Base-by-base conservation (phyloP, 2,113 vertebrate genomes). In the Callorhinus ursinus region DNA sequence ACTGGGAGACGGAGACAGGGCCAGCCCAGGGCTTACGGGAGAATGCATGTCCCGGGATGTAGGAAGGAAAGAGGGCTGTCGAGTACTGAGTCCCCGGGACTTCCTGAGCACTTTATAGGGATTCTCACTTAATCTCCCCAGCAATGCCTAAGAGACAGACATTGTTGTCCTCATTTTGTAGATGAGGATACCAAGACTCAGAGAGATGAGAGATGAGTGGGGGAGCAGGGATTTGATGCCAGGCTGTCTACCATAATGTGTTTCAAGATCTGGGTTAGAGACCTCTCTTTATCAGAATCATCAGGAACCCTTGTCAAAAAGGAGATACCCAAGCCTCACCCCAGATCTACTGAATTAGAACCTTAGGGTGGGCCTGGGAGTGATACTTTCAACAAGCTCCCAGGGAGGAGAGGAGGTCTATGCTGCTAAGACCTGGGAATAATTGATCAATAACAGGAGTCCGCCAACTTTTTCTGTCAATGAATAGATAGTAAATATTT, bases 1-100 rank as follows among this genome's bases (percentile, higher is more conserved):
- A 57, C 57, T 18, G 7, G 33, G 16, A 28, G 59, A 16, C 0
- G 5, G 16, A 28, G 59, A 16, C 0, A 4, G 6, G 7, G 51
- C 11, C 15, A 19, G 71, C 28, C 36, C 46, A 22, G 72, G 18
- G 6, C 4, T 16, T 9, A 6, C 4, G 4, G 19, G 69, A 65
- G 12, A 59, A 39, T 0, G 67, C 67, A 21, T 21, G 7, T 5
- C 65, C 1, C 2, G 10, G 26, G 74, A 24, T 28, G 8, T 10
- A 22, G 69, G 18, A 72, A 49, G 33, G 81, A 42, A 10, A 42
- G 21, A 28, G 7, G 5, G 12, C 5, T 4, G 18, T 18, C 39
- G 15, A 1, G 24, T 13, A 7, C 15, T 12, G 21, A 39, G 79
- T 7, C 10, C 39, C 63, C 82, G 13, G 69, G 22, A 51, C 55